Evolutionary conservation across 1,140 invertebrate species (phyloP).

Genomic region (Ladona fulva): DNA sequence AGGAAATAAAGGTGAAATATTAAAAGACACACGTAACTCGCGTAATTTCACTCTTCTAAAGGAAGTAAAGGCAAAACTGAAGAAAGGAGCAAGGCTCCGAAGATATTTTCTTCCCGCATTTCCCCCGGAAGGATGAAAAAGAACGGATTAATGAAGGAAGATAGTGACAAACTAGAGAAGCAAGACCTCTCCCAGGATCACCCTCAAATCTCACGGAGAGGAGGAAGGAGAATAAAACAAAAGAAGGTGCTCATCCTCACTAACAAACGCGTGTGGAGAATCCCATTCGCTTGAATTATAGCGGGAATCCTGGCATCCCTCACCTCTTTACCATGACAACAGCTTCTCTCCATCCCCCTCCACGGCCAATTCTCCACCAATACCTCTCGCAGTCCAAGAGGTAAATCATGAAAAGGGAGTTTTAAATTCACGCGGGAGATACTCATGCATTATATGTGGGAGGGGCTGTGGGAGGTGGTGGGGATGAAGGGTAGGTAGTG

Average conservation of each 20-base stretch:
- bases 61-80: no score
- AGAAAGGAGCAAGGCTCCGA: no score
- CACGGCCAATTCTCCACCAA: background rate
- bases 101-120: no score
- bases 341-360: background rate
- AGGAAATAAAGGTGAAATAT: no score
- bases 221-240: no score
- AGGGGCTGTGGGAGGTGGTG: background rate
- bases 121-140: no score
- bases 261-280: background rate
- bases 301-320: background rate
- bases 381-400: background rate
- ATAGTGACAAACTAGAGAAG: no score
- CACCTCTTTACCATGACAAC: background rate
- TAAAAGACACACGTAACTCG: no score
- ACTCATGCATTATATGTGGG: conserved; percentile 7
- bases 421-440: background rate
- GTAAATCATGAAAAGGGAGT: background rate
- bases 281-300: background rate
- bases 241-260: background rate
- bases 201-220: no score
- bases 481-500: background rate
- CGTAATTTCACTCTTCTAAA: no score
- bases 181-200: no score
- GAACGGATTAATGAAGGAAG: no score